Base-by-base conservation (phyloP, 2,888 invertebrate species). In the Sipha maydis region DNA sequence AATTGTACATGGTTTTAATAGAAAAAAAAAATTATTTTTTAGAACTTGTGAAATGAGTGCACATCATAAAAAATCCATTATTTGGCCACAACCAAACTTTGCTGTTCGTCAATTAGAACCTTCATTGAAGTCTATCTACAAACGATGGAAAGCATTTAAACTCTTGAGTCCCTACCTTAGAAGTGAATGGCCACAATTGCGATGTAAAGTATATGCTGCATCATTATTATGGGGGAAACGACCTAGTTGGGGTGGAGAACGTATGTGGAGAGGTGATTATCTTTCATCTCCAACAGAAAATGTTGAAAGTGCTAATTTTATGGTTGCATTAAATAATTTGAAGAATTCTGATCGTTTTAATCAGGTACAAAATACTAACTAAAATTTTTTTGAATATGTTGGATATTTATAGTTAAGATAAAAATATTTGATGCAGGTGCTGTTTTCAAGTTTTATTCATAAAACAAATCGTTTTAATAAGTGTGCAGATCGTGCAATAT, bases 91-190 rank as follows among this genome's bases (percentile, higher is more conserved):
- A 0, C 95, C 96, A 17, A 95, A 97, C 11, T 93, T 95, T 38
- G 94, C 95, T 0, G 93, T 96, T 0, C 93, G 94, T 78, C 92
- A 93, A 28, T 94, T 94, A 1, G 94, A 95, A 25, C 92, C 94
- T 3, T 92, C 94, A 34, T 92, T 96, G 89, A 94, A 93, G 86
- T 92, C 93, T 82, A 94, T 96, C 25, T 95, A 94, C 91, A 93
- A 95, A n/a, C 93, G 95, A 90, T 99, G 98, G 98, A 93, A 97
- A 89, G 98, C 98, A 0, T 95, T 93, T 92, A 96, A 96, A 94
- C 94, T 97, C 85, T 94, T 99, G n/a, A 93, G 94, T 90, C 95
- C 95, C 89, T 94, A 97, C 90, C 97, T 97, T 2, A 93, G 94
- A 89, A 93, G 94, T 61, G 97, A 98, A 91, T 97, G 98, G 97